Percentiles rank a stretch among this genome's conserved stretches.
These are phyloP conservation scores for Hyles vespertilio DNA, from an alignment of 1,140 invertebrate genomes.

Conservation along the genomic window DNA sequence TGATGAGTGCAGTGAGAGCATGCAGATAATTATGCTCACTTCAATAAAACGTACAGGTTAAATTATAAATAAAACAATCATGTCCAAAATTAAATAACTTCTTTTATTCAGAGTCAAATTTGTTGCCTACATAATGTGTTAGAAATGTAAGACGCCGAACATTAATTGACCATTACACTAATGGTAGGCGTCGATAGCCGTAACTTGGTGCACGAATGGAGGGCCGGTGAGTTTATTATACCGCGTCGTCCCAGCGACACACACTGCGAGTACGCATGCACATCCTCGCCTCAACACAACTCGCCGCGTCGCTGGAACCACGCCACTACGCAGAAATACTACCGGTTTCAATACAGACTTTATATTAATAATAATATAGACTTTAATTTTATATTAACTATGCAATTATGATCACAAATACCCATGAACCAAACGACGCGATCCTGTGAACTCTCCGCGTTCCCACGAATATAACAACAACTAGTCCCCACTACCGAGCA, in stretches of 20 bases:
- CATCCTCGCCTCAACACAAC: background rate
- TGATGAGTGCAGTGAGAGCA: no score
- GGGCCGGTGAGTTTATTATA: slow-evolving; percentile 21
- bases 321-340: slow-evolving; percentile 29
- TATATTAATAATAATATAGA: slow-evolving; percentile 45
- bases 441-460: slow-evolving; percentile 42
- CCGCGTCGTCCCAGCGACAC: slow-evolving; percentile 17
- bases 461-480: slow-evolving; percentile 51
- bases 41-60: no score
- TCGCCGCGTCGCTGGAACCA: slow-evolving; percentile 13
- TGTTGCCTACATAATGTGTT: slow-evolving; percentile 75
- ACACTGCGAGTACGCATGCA: background rate
- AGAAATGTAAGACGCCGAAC: slow-evolving; percentile 65
- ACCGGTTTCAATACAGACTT: slow-evolving; percentile 43
- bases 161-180: slow-evolving; percentile 68
- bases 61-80: slow-evolving; percentile 60
- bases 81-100: slow-evolving; percentile 74
- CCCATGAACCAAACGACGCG: slow-evolving; percentile 62
- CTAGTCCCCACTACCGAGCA: slow-evolving; percentile 44
- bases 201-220: slow-evolving; percentile 49
- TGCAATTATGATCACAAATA: slow-evolving; percentile 68
- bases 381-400: slow-evolving; percentile 54
- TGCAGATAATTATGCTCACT: no score
- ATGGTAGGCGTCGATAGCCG: slow-evolving; percentile 54
- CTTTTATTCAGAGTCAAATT: slow-evolving; percentile 75